Evolutionary conservation across 1,140 invertebrate genomes (phyloP).

Genomic region (Penaeus indicus): DNA sequence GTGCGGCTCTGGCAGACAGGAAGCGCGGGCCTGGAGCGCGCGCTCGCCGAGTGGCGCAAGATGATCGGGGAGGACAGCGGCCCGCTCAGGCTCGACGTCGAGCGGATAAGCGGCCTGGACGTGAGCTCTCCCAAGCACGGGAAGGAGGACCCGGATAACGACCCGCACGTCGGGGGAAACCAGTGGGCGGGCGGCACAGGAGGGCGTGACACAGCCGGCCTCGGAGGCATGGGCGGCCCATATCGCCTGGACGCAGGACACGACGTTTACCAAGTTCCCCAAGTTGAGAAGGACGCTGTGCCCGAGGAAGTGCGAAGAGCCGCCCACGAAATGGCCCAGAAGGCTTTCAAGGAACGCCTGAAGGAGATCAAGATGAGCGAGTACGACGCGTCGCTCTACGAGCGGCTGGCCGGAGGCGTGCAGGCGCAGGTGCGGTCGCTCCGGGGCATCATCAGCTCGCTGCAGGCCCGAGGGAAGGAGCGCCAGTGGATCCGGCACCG

Average conservation of each 20-base stretch:
- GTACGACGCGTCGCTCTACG: constrained; percentile 91
- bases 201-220: constrained; percentile 89
- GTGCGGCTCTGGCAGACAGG: constrained; percentile 77
- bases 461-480: constrained; percentile 94
- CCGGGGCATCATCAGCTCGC: constrained; percentile 76
- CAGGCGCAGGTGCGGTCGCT: constrained; percentile 75
- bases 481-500: constrained; percentile 93
- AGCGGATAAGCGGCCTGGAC: constrained; percentile 80
- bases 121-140: constrained; percentile 90
- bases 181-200: constrained; percentile 97
- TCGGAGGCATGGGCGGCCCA: constrained; percentile 92
- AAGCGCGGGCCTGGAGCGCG: constrained; percentile 71
- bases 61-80: constrained; percentile 71
- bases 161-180: constrained; percentile 95
- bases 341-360: constrained; percentile 89
- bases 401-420: constrained; percentile 84
- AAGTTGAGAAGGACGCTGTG: constrained; percentile 90
- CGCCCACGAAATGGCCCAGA: constrained; percentile 91
- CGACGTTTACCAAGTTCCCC: constrained; percentile 79
- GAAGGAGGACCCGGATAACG: constrained; percentile 88
- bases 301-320: constrained; percentile 90
- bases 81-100: constrained; percentile 80
- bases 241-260: constrained; percentile 94
- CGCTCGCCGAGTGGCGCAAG: constrained; percentile 72
- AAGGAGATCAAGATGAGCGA: constrained; percentile 95